Percentiles rank a stretch among this genome's conserved stretches.
Evolutionary conservation across 1,140 invertebrate species (phyloP).

Genomic region (Acyrthosiphon pisum): DNA sequence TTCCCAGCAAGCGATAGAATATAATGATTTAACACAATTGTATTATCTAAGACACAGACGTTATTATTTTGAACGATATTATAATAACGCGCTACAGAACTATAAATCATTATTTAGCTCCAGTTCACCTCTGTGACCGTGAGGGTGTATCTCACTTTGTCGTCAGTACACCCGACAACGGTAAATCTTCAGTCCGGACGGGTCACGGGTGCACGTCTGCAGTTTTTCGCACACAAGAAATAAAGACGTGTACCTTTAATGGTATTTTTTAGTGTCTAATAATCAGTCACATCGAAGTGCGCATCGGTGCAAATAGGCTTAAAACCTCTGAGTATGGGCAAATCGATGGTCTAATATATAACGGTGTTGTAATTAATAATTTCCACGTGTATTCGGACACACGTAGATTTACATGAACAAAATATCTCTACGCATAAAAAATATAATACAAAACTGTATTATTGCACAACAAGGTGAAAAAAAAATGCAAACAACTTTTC

Average conservation of each 20-base stretch:
- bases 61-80: too few relatives aligned
- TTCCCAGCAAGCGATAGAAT: too few relatives aligned
- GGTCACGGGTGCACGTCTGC: too few relatives aligned
- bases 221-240: neutral
- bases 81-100: too few relatives aligned
- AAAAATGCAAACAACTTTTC: neutral
- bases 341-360: neutral
- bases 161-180: too few relatives aligned
- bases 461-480: neutral
- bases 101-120: too few relatives aligned
- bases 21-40: too few relatives aligned
- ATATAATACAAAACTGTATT: neutral
- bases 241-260: neutral
- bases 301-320: neutral
- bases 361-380: too few relatives aligned
- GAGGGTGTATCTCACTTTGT: too few relatives aligned
- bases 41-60: too few relatives aligned
- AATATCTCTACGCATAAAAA: neutral
- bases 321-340: neutral
- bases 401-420: neutral
- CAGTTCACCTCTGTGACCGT: too few relatives aligned
- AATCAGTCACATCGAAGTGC: neutral
- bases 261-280: neutral
- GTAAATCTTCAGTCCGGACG: too few relatives aligned
- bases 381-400: neutral